Base-by-base conservation (phyloP, 2,797 vertebrate genomes). In the Danio choprae region DNA sequence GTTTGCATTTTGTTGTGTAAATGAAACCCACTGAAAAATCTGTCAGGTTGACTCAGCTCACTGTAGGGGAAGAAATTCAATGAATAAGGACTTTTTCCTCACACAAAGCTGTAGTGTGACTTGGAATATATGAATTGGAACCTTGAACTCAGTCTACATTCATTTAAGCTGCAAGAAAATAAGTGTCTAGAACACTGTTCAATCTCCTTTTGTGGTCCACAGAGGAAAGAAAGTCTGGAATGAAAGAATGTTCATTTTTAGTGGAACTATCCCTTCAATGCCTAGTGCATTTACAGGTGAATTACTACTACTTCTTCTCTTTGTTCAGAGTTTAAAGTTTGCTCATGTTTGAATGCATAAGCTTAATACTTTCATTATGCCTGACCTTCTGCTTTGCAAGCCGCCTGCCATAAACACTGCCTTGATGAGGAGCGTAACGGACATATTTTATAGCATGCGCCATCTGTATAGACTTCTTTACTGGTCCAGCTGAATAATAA, bases 401-500 rank as follows among this genome's bases (percentile, higher is more conserved):
- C 81, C 80, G 48, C 77, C 78, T 83, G 83, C 80, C 83, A 84
- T 84, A 86, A 81, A 86, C 67, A 62, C 75, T 5, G 48, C 58
- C 83, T 74, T 81, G 74, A 84, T 84, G 81, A 86, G 85, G 48
- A 83, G 78, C 48, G 18, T 81, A 83, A 87, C 80, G 73, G 77
- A 81, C 80, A 84, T 74, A 83, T 85, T 87, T 87, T 85, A 85
- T 81, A 85, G 82, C 81, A 60, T 56, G 15, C 48, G 16, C 84
- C 86, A 87, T 85, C 84, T 87, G 86, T 82, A 87, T 84, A 74
- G 76, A 70, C 77, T 82, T 84, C 83, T 85, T 79, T 56, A 63
- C 72, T 41, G 79, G 84, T 74, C 73, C 78, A 64, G 73, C 80
- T 83, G 82, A 84, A 87, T 81, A 87, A 84, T 87, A 87, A 87